Evolutionary conservation across 2,888 invertebrate species (phyloP), one percentile per base, ranked within the genome.

Genomic region (Limnephilus lunatus): DNA sequence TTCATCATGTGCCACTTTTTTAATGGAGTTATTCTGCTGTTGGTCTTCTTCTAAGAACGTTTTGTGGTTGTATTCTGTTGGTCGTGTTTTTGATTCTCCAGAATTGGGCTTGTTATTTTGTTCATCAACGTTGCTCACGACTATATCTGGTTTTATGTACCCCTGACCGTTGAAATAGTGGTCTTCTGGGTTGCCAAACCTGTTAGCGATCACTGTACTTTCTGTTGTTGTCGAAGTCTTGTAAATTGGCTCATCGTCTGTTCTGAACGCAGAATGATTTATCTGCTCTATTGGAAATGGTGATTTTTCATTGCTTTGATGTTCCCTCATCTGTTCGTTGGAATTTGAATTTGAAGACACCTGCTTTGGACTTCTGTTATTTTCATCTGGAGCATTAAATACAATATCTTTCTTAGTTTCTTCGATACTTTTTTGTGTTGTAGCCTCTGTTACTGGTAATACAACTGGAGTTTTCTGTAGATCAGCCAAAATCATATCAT

Each of bases 321-420:
- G 25, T 3, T 90, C 90, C 11, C 25, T 35, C 30, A 19, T 25
- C 2, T 30, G 32, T 19, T 90, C 68, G 32, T 85, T 85, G 39
- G 68, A 68, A 68, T 68, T n/a, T 68, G 68, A 25, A 68, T 68
- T 68, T n/a, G 68, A 68, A 68, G 48, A 30, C 5, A 83, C 90
- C n/a, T 90, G 90, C n/a, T 90, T 90, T 25, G 85, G 68, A 35
- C 19, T 90, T 32, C 90, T 90, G 90, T n/a, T 85, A 25, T 30
- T 90, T 14, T 85, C 85, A 5, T 82, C 90, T 44, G 68, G 68
- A 7, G 68, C 2, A 9, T 68, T n/a, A n/a, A 68, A 68, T 25
- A n/a, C 68, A 4, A 68, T n/a, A 25, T n/a, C 68, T 68, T 68
- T 68, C 25, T 68, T 68, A 9, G 25, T 25, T n/a, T 68, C 68